phyloP scores from a whole-genome alignment of 2,113 vertebrate species.

The Oryzias javanicus region DNA sequence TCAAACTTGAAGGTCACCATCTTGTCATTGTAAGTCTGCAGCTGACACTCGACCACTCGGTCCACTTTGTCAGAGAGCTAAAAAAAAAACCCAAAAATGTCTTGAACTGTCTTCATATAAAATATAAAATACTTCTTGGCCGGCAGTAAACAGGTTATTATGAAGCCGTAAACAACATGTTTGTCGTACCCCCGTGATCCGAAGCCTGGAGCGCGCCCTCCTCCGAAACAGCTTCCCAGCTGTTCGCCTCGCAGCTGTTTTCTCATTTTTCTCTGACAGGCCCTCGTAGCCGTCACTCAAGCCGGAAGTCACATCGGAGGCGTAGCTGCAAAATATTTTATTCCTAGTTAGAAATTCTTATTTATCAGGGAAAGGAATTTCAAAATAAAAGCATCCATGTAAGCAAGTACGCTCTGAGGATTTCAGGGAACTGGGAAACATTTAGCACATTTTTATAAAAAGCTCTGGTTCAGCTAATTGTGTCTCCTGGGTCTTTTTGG shows the following conservation, averaged over 20 bases:
- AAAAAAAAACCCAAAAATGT: too few species aligned
- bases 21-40: constrained; percentile 98
- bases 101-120: too few species aligned
- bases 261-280: constrained; percentile 74
- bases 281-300: constrained; percentile 88
- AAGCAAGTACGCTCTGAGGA: constrained; percentile 11
- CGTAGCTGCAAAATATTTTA: constrained; percentile 74
- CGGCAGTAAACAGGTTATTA: not conserved
- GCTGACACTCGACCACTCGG: constrained; percentile 95
- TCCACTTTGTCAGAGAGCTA: constrained; percentile 95
- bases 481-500: constrained; percentile 54
- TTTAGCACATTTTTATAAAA: constrained; percentile 39
- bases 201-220: constrained; percentile 85
- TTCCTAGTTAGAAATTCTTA: constrained; percentile 8
- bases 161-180: not conserved
- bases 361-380: constrained; percentile 7
- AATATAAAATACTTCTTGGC: constrained; percentile 45
- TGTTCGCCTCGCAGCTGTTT: constrained; percentile 70
- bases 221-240: constrained; percentile 83
- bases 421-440: constrained; percentile 48
- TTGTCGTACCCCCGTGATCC: constrained; percentile 87
- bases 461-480: constrained; percentile 59
- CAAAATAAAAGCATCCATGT: constrained; percentile 13
- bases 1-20: constrained; percentile 99
- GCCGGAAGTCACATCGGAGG: constrained; percentile 88